Conservation (phyloP, 2,888 invertebrate genomes). For the Arge pagana region DNA sequence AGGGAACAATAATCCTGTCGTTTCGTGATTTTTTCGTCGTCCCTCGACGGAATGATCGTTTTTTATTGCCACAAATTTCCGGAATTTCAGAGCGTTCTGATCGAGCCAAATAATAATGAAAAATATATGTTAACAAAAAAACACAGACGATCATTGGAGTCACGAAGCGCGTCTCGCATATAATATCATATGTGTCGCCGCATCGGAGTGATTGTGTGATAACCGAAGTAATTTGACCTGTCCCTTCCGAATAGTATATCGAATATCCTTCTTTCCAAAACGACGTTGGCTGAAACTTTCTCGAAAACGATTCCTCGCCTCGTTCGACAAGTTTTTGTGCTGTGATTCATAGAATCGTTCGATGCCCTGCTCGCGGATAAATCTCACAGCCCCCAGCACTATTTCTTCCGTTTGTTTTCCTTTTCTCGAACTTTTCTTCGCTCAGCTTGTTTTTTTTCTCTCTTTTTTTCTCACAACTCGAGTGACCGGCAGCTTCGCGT, state of each 20-base stretch:
- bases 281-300: no score
- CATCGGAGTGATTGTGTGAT: conserved; percentile 54
- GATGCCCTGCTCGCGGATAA: neutral
- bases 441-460: conserved; percentile 6
- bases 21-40: no score
- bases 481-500: neutral
- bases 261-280: conserved; percentile 8
- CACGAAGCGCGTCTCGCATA: conserved; percentile 41
- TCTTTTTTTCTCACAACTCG: no score
- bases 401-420: neutral
- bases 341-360: neutral
- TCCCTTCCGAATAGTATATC: conserved; percentile 39
- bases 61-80: no score
- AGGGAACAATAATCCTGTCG: no score
- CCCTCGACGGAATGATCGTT: no score
- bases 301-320: neutral
- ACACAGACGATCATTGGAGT: conserved; percentile 39
- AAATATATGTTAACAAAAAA: conserved; percentile 1
- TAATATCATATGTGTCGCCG: conserved; percentile 48
- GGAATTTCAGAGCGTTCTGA: no score
- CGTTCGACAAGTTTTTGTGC: no score
- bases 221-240: conserved; percentile 55
- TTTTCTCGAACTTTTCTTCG: conserved; percentile 22
- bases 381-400: neutral
- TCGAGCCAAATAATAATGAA: neutral